A percentile compares a stretch with the other conserved stretches of the same genome.
Evolutionary conservation across 2,797 vertebrate species (phyloP).

Genomic region (Poliocrania exsul): DNA sequence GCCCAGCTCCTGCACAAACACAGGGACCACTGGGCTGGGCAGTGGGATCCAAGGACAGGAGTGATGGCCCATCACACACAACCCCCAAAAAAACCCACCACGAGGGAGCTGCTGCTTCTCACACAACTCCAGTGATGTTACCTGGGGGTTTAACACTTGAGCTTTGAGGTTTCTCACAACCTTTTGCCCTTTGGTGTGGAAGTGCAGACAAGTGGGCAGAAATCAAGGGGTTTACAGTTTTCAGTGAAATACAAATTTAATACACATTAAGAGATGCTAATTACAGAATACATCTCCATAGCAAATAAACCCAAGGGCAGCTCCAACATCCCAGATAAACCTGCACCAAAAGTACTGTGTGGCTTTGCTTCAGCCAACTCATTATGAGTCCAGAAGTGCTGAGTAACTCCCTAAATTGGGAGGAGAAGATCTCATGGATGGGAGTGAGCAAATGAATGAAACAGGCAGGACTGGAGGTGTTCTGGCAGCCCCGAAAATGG

Average conservation of each 20-base stretch:
- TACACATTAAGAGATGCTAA: neutral
- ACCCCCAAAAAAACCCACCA: accelerated
- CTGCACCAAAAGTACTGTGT: accelerated
- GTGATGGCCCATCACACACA: neutral
- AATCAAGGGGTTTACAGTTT: neutral
- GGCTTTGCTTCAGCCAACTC: neutral
- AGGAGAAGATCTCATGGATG: neutral
- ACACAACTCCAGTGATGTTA: accelerated
- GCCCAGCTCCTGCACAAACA: neutral
- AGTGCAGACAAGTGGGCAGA: neutral
- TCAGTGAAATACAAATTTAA: neutral
- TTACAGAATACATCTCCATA: accelerated
- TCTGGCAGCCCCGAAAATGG: neutral
- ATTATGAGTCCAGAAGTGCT: neutral
- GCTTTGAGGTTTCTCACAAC: neutral
- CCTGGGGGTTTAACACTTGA: neutral
- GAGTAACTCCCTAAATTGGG: neutral
- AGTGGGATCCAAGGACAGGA: accelerated
- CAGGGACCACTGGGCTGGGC: neutral
- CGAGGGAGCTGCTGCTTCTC: neutral
- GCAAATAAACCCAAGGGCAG: neutral
- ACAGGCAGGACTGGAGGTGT: neutral
- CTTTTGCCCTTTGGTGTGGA: neutral
- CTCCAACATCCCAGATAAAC: accelerated
- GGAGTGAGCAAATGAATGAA: slow-evolving; percentile 33